Base-by-base conservation (phyloP, 2,113 vertebrate species). In the Pantherophis guttatus region DNA sequence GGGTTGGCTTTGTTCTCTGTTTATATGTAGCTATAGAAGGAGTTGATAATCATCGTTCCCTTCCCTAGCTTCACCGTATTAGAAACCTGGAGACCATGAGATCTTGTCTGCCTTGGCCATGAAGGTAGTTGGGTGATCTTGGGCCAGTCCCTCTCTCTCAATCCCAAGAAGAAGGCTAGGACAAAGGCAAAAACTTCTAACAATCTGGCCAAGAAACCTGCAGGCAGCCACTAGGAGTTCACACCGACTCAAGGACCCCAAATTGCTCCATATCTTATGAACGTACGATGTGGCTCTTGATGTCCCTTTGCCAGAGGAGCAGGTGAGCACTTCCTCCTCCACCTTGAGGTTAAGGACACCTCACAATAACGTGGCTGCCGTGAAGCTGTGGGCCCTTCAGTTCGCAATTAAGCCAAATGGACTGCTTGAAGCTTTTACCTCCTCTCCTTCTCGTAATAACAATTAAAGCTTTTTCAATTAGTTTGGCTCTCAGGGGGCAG, bases 401-500 rank as follows among this genome's bases (percentile, higher is more conserved):
- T 65, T 92, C 54, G 75, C 94, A 33, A 5, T 33, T 86, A 54
- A 24, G 39, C 44, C 11, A 91, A 54, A 87, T 48, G 9, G 54
- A 93, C 24, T 1, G 5, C 1, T 85, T 33, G n/a, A 87, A 91
- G 52, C 24, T 94, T 62, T 91, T 94, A 8, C 89, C 62, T 86
- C 24, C 86, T 29, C 58, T 8, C 93, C 48, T 13, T 92, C 93
- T 33, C 92, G 29, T 1, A 86, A 94, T 3, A 86, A 94, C 29
- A 90, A 94, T 90, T 0, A 15, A 89, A 90, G 50, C 3, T 70
- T 59, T 23, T 89, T 52, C 92, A 65, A 70, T 96, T 94, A 13
- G 65, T 89, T 94, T 44, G 0, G 44, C 52, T 54, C 59, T 0
- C 0, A n/a, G 5, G 39, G 57, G 86, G 88, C 39, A 65, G 33